Percentiles rank a stretch among this genome's conserved stretches.
Evolutionary conservation across 2,113 vertebrate species (phyloP).

Genomic region (Numenius arquata): DNA sequence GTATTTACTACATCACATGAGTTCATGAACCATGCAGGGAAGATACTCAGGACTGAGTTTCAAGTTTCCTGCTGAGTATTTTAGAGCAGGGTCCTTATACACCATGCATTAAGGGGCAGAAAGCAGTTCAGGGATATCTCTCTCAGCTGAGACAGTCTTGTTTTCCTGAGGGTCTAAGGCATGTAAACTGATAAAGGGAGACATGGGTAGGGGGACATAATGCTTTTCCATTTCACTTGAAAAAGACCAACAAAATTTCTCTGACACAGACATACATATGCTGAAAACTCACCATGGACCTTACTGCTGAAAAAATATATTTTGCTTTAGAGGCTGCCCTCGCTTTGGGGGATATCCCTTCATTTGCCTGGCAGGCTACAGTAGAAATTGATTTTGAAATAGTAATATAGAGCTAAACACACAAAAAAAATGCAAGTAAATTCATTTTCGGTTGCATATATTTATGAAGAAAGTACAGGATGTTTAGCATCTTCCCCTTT

Average conservation of each 20-base stretch:
- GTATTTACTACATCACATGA: neutral
- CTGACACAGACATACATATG: neutral
- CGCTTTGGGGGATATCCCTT: neutral
- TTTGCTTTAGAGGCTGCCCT: neutral
- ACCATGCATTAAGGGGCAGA: neutral
- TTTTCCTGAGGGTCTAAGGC: neutral
- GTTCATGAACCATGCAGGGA: neutral
- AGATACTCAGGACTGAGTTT: neutral
- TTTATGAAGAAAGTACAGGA: neutral
- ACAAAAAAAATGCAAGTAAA: neutral
- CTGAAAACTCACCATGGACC: neutral
- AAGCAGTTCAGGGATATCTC: neutral
- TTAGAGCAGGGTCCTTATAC: neutral
- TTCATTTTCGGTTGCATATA: neutral
- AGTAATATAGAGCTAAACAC: neutral
- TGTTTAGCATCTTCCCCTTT: constrained; percentile 29
- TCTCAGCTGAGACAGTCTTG: neutral
- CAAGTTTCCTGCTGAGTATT: neutral
- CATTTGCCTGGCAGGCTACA: neutral
- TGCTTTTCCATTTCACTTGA: neutral
- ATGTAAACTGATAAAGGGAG: neutral
- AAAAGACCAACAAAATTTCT: neutral
- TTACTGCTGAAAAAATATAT: neutral
- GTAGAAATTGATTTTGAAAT: neutral
- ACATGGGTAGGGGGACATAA: neutral